Evolutionary conservation across 1,140 invertebrate species (phyloP).

Genomic region (Zaprionus taronus): DNA sequence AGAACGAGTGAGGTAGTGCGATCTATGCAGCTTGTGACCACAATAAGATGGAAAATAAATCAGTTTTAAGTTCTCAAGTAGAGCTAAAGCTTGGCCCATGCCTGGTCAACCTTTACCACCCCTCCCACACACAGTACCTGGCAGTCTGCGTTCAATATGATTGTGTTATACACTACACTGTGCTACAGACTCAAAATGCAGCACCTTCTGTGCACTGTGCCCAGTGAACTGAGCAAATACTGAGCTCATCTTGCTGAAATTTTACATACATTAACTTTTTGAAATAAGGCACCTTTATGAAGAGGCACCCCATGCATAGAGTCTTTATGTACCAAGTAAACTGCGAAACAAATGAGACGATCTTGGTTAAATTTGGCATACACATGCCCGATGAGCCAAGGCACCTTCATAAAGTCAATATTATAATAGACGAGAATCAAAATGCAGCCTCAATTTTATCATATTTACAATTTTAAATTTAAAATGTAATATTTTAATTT

Average conservation of each 20-base stretch:
- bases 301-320: too few relatives aligned
- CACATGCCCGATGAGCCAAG: too few relatives aligned
- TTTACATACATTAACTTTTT: background rate
- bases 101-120: background rate
- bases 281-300: background rate
- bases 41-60: slow-evolving; percentile 68
- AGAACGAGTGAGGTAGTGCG: slow-evolving; percentile 23
- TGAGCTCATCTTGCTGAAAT: background rate
- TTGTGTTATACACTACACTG: background rate
- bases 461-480: too few relatives aligned
- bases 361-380: too few relatives aligned
- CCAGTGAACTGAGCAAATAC: background rate
- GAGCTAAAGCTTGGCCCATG: background rate
- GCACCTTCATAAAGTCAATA: too few relatives aligned
- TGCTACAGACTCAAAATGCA: background rate
- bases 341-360: too few relatives aligned
- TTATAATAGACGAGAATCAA: too few relatives aligned
- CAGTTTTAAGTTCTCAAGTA: slow-evolving; percentile 58
- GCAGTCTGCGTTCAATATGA: background rate
- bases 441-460: too few relatives aligned
- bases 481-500: too few relatives aligned
- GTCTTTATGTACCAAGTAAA: too few relatives aligned
- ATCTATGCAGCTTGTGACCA: slow-evolving; percentile 11
- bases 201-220: background rate
- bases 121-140: background rate